Conservation (phyloP, 2,113 vertebrate species). For the Hippoglossus stenolepis region DNA sequence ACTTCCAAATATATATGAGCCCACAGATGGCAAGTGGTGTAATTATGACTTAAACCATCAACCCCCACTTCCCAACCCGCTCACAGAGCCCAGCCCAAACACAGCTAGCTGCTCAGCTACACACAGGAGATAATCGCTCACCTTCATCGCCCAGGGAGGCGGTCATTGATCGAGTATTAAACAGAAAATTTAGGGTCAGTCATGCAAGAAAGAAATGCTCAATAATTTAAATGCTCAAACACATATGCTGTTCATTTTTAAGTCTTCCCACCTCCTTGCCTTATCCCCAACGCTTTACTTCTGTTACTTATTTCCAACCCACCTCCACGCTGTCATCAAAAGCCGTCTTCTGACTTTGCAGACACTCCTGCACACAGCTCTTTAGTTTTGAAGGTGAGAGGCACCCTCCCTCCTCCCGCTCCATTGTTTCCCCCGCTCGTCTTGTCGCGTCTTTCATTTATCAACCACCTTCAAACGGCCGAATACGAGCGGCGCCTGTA, state of each 20-base stretch:
- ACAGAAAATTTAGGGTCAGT: slow-evolving; percentile 11
- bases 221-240: slow-evolving; percentile 9
- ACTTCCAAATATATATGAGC: slow-evolving; percentile 46
- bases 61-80: background rate
- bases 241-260: background rate
- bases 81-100: slow-evolving; percentile 15
- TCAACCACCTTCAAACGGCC: slow-evolving; percentile 48
- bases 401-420: background rate
- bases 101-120: background rate
- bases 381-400: slow-evolving; percentile 34
- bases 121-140: too few relatives aligned
- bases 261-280: background rate
- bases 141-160: background rate
- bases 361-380: background rate
- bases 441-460: slow-evolving; percentile 25
- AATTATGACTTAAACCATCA: slow-evolving; percentile 57
- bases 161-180: slow-evolving; percentile 14
- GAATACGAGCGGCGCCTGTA: slow-evolving; percentile 32
- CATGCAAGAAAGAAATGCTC: background rate
- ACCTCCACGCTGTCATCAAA: slow-evolving; percentile 13
- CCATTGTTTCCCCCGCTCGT: slow-evolving; percentile 1
- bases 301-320: background rate
- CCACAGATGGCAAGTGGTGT: slow-evolving; percentile 64
- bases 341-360: slow-evolving; percentile 4
- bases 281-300: background rate